phyloP scores from a whole-genome alignment of 2,888 invertebrate genomes.

The Fragum sueziense region DNA sequence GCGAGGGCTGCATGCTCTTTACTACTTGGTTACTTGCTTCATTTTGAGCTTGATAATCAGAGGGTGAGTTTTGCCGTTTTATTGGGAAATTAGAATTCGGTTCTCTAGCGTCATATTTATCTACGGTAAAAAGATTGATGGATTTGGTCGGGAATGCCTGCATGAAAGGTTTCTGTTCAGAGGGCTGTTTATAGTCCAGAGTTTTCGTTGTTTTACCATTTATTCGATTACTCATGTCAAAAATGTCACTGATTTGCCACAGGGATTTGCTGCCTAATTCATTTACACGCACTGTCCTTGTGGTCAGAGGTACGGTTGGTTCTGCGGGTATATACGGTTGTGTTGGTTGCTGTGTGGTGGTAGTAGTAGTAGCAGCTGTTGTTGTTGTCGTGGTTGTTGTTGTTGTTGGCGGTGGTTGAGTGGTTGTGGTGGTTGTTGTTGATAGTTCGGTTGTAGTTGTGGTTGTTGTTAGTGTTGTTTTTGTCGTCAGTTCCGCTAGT shows the following conservation, averaged over 20 bases:
- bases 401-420: not conserved
- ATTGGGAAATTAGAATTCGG: not conserved
- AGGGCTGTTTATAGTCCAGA: not conserved
- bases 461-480: not conserved
- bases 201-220: conserved; percentile 3
- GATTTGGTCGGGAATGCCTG: not conserved
- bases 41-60: not conserved
- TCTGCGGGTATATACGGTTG: conserved; percentile 15
- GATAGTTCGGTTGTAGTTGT: not conserved
- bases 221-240: conserved; percentile 16
- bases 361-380: conserved; percentile 37
- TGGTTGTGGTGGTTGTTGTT: not conserved
- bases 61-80: not conserved
- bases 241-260: conserved; percentile 16
- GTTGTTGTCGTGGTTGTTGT: conserved; percentile 3
- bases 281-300: not conserved
- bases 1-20: not conserved
- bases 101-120: not conserved
- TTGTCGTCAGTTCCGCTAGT: not conserved
- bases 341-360: conserved; percentile 37
- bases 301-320: not conserved
- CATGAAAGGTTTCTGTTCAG: not conserved
- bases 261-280: not conserved
- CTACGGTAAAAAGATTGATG: not conserved
- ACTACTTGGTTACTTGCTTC: not conserved